Evolutionary conservation across 2,113 vertebrate genomes (phyloP).

Genomic region (Coracopsis vasa): DNA sequence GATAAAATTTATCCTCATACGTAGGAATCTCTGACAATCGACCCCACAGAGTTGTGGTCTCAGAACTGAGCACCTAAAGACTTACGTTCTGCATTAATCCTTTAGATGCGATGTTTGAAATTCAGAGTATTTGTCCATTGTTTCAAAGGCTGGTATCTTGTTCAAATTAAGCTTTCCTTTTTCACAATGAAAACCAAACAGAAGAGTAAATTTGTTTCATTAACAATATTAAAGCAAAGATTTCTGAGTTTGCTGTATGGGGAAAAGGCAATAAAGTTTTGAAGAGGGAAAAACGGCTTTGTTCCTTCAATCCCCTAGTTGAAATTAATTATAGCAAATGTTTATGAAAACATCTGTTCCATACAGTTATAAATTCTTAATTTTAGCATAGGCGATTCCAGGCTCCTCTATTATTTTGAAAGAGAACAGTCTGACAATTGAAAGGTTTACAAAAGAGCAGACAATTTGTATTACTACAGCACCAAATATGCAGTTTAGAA

Average conservation of each 20-base stretch:
- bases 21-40: not conserved
- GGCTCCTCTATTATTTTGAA: slow-evolving; percentile 70
- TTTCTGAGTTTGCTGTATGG: slow-evolving; percentile 66
- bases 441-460: slow-evolving; percentile 68
- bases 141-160: slow-evolving; percentile 7
- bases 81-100: not conserved
- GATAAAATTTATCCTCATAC: not conserved
- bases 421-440: slow-evolving; percentile 51
- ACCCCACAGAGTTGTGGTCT: not conserved
- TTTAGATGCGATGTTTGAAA: not conserved
- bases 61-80: slow-evolving; percentile 13
- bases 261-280: slow-evolving; percentile 80
- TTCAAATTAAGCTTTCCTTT: slow-evolving; percentile 56
- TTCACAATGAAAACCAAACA: slow-evolving; percentile 67
- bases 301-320: slow-evolving; percentile 79
- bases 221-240: slow-evolving; percentile 73
- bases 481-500: slow-evolving; percentile 36
- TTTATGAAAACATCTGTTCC: slow-evolving; percentile 87
- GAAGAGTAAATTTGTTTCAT: slow-evolving; percentile 67
- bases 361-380: slow-evolving; percentile 81
- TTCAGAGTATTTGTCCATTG: not conserved
- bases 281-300: slow-evolving; percentile 79
- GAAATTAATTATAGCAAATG: slow-evolving; percentile 86
- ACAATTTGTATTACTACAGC: slow-evolving; percentile 50
- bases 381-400: slow-evolving; percentile 75